These are phyloP conservation scores for Armadillidium nasatum DNA, from an alignment of 1,140 invertebrate genomes.

Conservation along the genomic window DNA sequence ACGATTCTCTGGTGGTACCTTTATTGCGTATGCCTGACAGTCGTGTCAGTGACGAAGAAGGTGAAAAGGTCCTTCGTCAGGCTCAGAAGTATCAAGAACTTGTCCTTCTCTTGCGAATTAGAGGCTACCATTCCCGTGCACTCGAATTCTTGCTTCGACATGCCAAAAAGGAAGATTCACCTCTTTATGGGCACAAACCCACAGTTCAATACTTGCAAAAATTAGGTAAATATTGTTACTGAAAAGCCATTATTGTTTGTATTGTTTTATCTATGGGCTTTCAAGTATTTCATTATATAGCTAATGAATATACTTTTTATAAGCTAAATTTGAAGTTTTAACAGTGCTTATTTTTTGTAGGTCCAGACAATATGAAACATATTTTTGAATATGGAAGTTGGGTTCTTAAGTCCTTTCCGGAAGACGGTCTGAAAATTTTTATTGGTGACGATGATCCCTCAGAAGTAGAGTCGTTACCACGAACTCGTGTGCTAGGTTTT, in stretches of 20 bases:
- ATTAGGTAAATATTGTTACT: slow-evolving; percentile 58
- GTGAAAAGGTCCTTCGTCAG: slow-evolving; percentile 79
- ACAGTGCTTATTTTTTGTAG: too few relatives aligned
- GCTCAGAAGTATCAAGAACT: slow-evolving; percentile 87
- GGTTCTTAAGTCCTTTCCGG: slow-evolving; percentile 78
- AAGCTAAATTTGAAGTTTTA: too few relatives aligned
- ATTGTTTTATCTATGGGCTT: too few relatives aligned
- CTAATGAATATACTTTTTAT: too few relatives aligned
- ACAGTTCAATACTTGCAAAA: slow-evolving; percentile 90
- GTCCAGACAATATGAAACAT: slow-evolving; percentile 75
- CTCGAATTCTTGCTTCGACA: slow-evolving; percentile 81
- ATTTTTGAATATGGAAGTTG: slow-evolving; percentile 94
- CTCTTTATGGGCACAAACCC: slow-evolving; percentile 69
- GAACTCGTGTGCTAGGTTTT: neutral
- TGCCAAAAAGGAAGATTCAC: slow-evolving; percentile 68
- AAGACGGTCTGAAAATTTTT: slow-evolving; percentile 90
- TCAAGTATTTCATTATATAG: too few relatives aligned
- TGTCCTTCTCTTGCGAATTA: slow-evolving; percentile 91
- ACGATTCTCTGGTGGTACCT: slow-evolving; percentile 86
- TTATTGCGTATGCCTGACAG: slow-evolving; percentile 79
- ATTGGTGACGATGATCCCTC: slow-evolving; percentile 65
- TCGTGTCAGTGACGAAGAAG: slow-evolving; percentile 89
- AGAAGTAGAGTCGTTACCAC: slow-evolving; percentile 25
- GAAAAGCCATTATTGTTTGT: too few relatives aligned
- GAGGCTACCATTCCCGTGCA: slow-evolving; percentile 80